Conservation (phyloP, 2,797 vertebrate species). For the Sternotherus odoratus region DNA sequence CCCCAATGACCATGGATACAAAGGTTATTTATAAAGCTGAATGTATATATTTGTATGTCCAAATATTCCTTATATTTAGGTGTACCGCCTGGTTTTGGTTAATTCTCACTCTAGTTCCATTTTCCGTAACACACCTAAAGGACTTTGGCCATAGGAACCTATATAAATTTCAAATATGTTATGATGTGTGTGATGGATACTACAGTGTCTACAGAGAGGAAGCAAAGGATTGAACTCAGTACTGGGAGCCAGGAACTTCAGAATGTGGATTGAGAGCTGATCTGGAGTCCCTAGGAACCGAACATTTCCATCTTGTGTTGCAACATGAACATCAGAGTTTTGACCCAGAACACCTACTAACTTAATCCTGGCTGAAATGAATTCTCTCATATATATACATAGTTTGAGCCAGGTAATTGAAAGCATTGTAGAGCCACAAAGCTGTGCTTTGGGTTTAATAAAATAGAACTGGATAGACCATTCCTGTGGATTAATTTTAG, state of each 20-base stretch:
- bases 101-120: constrained; percentile 38
- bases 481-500: constrained; percentile 72
- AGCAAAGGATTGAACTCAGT: constrained; percentile 47
- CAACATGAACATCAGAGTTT: constrained; percentile 40
- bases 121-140: constrained; percentile 37
- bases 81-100: constrained; percentile 22
- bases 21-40: constrained; percentile 27
- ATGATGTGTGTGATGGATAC: constrained; percentile 56
- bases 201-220: constrained; percentile 47
- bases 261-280: constrained; percentile 23
- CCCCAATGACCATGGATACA: not conserved
- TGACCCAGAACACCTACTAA: constrained; percentile 56
- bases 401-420: constrained; percentile 45
- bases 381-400: constrained; percentile 50
- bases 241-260: constrained; percentile 58
- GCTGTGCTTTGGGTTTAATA: constrained; percentile 56
- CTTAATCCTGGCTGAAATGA: constrained; percentile 71
- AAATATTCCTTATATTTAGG: not conserved
- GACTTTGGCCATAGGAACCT: constrained; percentile 52
- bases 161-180: constrained; percentile 14
- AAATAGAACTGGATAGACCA: constrained; percentile 29
- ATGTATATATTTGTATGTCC: constrained; percentile 5
- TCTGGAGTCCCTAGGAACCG: constrained; percentile 31
- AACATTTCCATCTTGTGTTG: constrained; percentile 57
- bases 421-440: constrained; percentile 30